phyloP scores from a whole-genome alignment of 2,113 vertebrate genomes.

The Catharus minimus region DNA sequence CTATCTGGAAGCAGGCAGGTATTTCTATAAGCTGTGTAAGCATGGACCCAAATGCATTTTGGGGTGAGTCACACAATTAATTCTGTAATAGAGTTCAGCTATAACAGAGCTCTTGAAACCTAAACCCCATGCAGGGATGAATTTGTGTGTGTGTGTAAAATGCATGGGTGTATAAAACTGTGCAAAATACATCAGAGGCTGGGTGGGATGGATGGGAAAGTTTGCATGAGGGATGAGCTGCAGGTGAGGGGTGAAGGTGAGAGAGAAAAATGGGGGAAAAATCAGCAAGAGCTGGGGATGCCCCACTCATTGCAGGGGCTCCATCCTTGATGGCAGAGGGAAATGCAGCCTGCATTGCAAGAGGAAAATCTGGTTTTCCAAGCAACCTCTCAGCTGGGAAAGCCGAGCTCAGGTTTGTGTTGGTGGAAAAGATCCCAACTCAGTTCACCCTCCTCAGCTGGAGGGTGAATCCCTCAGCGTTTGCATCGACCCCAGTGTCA shows the following conservation, averaged over 20 bases:
- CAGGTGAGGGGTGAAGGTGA: background rate
- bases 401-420: background rate
- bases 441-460: background rate
- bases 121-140: background rate
- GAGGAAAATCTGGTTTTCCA: fast-evolving
- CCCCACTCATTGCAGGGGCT: fast-evolving
- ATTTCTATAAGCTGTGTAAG: background rate
- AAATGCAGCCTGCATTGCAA: fast-evolving
- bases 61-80: background rate
- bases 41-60: background rate
- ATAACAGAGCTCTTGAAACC: background rate
- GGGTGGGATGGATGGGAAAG: fast-evolving
- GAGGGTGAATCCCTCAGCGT: background rate
- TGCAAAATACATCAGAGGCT: background rate
- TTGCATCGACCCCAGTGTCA: background rate
- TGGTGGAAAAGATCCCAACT: background rate
- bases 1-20: background rate
- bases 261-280: background rate
- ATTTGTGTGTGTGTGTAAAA: background rate
- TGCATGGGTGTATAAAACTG: fast-evolving
- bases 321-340: fast-evolving
- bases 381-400: background rate
- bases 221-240: fast-evolving
- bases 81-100: background rate
- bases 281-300: background rate